These are phyloP conservation scores for Micronycteris hirsuta DNA, from an alignment of 2,113 vertebrate genomes.

Conservation along the genomic window DNA sequence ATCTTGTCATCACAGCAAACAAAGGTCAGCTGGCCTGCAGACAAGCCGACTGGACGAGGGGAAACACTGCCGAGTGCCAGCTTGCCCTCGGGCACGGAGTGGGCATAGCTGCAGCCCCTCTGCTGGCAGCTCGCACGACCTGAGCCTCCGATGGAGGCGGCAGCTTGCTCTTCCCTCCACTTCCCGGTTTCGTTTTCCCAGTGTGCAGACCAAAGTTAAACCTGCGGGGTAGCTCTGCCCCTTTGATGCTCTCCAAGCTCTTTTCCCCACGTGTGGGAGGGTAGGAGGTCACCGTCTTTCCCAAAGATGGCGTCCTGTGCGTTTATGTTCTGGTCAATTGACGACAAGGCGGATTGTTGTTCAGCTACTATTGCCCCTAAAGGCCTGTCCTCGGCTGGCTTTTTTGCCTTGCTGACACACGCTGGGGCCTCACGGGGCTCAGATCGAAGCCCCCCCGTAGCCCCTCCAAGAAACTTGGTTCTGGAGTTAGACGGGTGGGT, in stretches of 20 bases:
- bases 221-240: conserved; percentile 53
- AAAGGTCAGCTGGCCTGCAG: neutral
- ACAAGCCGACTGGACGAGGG: neutral
- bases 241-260: neutral
- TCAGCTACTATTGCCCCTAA: conserved; percentile 2
- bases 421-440: neutral
- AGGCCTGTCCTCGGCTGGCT: conserved; percentile 6
- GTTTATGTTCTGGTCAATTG: conserved; percentile 1
- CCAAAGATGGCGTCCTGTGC: conserved; percentile 54
- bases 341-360: neutral
- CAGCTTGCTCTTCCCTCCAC: neutral
- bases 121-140: neutral
- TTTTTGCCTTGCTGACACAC: neutral
- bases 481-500: neutral
- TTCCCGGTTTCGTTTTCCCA: neutral
- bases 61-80: neutral
- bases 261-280: conserved; percentile 10
- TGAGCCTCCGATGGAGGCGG: neutral
- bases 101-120: neutral
- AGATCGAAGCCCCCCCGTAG: neutral
- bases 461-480: neutral
- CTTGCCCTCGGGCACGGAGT: neutral
- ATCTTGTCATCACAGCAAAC: neutral
- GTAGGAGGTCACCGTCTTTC: conserved; percentile 59
- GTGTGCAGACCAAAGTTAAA: neutral